Base-by-base conservation (phyloP, 1,140 invertebrate genomes). In the Sitodiplosis mosellana region DNA sequence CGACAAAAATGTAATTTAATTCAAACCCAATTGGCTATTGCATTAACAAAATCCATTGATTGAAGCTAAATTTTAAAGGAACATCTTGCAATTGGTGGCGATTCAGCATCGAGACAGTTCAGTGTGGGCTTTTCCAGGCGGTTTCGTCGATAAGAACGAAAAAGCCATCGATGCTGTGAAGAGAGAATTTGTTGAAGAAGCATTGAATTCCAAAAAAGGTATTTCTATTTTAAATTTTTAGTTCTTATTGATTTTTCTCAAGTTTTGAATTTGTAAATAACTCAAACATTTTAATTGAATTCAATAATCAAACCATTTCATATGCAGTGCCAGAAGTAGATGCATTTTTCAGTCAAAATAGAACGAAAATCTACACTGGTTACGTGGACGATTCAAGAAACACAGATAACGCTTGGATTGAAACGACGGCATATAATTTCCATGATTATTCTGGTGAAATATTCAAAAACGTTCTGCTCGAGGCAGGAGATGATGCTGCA, bases 371-470 rank as follows among this genome's bases (percentile, higher is more conserved):
- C 11, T 93, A 87, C 57, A 71, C 73, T 58, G 89, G 90, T 1
- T 95, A 96, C 65, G 88, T 97, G 0, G 92, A 97, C 3, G 27
- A 98, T 69, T 87, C 84, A 6, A 73, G 93, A 45, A 98, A 98
- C 59, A 95, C 91, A 0, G 94, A 98, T 64, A 96, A 97, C 66
- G 79, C 91, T 1, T 99, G 95, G 94, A 90, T 98, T 70, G 94
- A 98, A 66, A 96, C 91, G 2, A 68, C 80, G n/a, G 91, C 83
- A 7, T 70, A 80, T 18, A 93, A 90, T 69, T 96, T 92, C 62
- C 93, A 98, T 63, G 90, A 95, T 59, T 74, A 84, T 11, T 65
- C 66, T 40, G 82, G 80, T 3, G 63, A 63, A 2, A 60, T 68
- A 53, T 69, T 82, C 50, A 77, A 74, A 43, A 66, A 73, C 34